These are phyloP conservation scores for Aplodontia rufa DNA, from an alignment of 2,113 vertebrate genomes.

Conservation along the genomic window DNA sequence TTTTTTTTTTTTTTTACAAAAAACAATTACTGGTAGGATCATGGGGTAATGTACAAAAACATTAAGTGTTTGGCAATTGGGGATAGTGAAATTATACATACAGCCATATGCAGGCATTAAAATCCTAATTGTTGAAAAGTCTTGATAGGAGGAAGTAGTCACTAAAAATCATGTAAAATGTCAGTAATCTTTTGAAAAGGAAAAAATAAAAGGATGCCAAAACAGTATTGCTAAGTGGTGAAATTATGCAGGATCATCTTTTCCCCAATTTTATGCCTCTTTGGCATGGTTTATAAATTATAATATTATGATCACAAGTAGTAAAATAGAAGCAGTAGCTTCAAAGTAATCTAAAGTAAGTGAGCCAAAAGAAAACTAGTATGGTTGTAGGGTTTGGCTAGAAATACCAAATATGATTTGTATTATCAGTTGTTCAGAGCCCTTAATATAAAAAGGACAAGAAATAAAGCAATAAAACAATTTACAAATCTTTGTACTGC, in stretches of 20 bases:
- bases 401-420: not conserved
- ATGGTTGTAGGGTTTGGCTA: not conserved
- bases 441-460: not conserved
- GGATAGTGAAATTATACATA: not conserved
- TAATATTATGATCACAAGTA: not conserved
- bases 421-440: not conserved
- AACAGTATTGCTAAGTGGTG: not conserved
- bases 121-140: not conserved
- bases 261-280: not conserved
- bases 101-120: not conserved
- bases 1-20: no score
- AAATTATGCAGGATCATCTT: not conserved
- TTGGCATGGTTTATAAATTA: not conserved
- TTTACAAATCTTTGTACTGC: not conserved
- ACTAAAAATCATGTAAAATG: not conserved
- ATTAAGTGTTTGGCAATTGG: not conserved
- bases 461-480: not conserved
- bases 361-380: not conserved
- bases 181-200: not conserved
- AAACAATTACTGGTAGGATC: not conserved
- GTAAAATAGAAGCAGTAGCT: not conserved
- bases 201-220: not conserved
- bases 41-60: not conserved
- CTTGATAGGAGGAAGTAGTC: not conserved
- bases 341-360: conserved; percentile 24